Evolutionary conservation across 2,888 invertebrate species (phyloP), one percentile per base, ranked within the genome.

Genomic region (Himalopsyche kuldschensis): DNA sequence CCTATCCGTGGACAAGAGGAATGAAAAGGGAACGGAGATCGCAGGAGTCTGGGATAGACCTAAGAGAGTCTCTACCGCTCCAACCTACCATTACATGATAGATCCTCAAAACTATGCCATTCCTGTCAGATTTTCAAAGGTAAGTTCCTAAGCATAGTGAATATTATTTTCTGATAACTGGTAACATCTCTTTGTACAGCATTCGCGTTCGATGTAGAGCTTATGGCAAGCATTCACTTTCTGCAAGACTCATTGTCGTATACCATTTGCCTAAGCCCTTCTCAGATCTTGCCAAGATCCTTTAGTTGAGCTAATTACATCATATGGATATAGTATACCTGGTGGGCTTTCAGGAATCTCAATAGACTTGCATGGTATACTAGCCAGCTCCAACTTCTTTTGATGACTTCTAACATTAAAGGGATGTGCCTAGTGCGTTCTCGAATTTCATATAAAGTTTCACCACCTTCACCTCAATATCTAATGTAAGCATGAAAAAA

Each of bases 21-120:
- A 88, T 0, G 91, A 92, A 5, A 88, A 88, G n/a, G 88, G 87
- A 0, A 87, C 88, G 0, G 92, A 92, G 75, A 92, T 91, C 87
- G 91, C 92, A 3, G 94, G 93, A 27, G 91, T 93, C 75, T 93
- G 93, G 93, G 94, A 94, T 88, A 89, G 93, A n/a, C 93, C 93
- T 15, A 93, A 92, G 87, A 90, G 93, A 4, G 90, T 90, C 20
- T 90, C 90, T 0, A 90, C 90, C 20, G 89, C 90, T 20, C 81
- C 82, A 6, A 79, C 46, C 17, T 89, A 90, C 86, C 91, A 92
- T 80, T 93, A 93, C 86, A 91, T 92, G 88, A 89, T 90, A n/a
- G 92, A 92, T 82, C 88, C 89, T 0, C 89, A 89, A 86, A 89
- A 90, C 86, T 89, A 90, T 85, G 86, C 90, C 1, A 88, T 90